Evolutionary conservation across 2,113 vertebrate genomes (phyloP).

Genomic region (Alectura lathami): DNA sequence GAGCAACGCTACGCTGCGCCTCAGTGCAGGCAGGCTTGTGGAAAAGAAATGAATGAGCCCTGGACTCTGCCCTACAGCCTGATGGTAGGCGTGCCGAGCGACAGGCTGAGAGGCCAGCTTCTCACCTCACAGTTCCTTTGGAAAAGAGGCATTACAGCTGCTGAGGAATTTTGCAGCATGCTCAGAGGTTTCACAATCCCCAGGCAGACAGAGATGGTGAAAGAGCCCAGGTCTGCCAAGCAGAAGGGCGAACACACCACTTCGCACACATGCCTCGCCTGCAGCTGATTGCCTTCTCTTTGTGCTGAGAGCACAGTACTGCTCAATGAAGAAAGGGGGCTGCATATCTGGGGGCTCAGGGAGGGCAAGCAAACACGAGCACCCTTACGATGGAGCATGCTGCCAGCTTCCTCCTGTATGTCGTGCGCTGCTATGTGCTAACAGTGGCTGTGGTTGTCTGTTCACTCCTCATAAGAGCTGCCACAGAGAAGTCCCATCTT

Average conservation of each 20-base stretch:
- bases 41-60: neutral
- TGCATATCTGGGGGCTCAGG: neutral
- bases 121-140: constrained; percentile 2
- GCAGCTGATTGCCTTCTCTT: neutral
- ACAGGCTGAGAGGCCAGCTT: neutral
- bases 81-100: neutral
- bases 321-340: neutral
- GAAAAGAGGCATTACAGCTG: neutral
- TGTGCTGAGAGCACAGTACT: neutral
- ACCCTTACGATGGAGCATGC: accelerated
- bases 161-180: neutral
- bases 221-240: neutral
- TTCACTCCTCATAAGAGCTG: neutral
- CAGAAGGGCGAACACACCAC: neutral
- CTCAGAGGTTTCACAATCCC: constrained; percentile 7
- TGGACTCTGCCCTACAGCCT: neutral
- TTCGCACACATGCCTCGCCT: accelerated
- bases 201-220: neutral
- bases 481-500: neutral
- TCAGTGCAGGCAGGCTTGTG: neutral
- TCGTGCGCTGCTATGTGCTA: accelerated
- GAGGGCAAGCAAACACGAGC: accelerated
- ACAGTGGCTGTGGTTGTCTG: neutral
- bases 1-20: accelerated
- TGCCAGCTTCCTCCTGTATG: accelerated